Base-by-base conservation (phyloP, 2,888 invertebrate genomes). In the Agrochola circellaris region DNA sequence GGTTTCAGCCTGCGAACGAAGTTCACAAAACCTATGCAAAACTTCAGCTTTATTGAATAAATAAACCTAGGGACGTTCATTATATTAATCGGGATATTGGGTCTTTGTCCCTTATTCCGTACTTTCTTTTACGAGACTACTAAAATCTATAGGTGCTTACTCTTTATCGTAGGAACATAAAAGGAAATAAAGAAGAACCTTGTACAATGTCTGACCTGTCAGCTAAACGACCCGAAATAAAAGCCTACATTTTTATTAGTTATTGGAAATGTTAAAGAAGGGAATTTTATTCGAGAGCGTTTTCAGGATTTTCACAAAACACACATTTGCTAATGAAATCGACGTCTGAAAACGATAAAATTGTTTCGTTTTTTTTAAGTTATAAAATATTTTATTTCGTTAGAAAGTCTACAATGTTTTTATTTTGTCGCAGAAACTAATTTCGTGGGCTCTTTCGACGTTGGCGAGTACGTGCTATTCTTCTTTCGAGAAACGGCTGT, bases 401-500 rank as follows among this genome's bases (percentile, higher is more conserved):
- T n/a, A n/a, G n/a, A 54, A 45, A 23, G 6, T 62, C 42, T 54
- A 34, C 26, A 58, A 3, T 66, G 42, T 73, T 75, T 81, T 79
- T 86, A 81, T 88, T 90, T 89, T 92, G 90, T 95, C 95, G 75
- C 96, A 98, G 98, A 98, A 94, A 98, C 98, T 42, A 97, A 98
- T 93, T 98, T 98, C 92, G 98, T 98, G 77, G 98, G 97, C 38
- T 97, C 98, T 58, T 98, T 97, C 92, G 98, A 98, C 90, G 97
- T 97, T 51, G 97, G 97, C 23, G 97, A 98, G 80, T 97, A 97
- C 91, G 98, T 98, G 60, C 97, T 97, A 91, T 97, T 98, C 95
- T 98, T 98, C 97, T 98, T 98, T 94, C 97, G 98, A 48, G 98
- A 98, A 93, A 97, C 97, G 38, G 98, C 98, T 0, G 97, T 98